Evolutionary conservation across 1,140 invertebrate genomes (phyloP).

Genomic region (Drosophila pectinifera): DNA sequence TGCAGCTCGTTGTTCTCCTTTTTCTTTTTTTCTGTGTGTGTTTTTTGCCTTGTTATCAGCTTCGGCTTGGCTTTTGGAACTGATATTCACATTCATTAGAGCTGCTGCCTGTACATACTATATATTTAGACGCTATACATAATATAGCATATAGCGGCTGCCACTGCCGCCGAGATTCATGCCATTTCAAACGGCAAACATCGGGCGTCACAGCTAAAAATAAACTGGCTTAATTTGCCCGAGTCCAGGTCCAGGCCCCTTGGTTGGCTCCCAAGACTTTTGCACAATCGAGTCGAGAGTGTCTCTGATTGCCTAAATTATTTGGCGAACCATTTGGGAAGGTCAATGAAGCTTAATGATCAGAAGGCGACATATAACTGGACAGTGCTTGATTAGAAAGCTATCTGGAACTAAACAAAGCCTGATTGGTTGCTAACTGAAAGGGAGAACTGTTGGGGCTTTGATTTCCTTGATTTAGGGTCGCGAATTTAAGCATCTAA

Average conservation of each 20-base stretch:
- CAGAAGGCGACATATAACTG: neutral
- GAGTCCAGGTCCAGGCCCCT: slow-evolving; percentile 7
- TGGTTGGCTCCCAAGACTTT: slow-evolving; percentile 24
- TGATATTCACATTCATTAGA: slow-evolving; percentile 77
- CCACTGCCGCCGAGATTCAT: slow-evolving; percentile 37
- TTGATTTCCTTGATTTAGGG: neutral
- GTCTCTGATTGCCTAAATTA: slow-evolving; percentile 49
- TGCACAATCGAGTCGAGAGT: slow-evolving; percentile 22
- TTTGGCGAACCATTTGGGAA: slow-evolving; percentile 23
- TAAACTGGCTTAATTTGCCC: slow-evolving; percentile 52
- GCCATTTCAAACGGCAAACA: slow-evolving; percentile 44
- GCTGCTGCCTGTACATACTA: slow-evolving; percentile 20
- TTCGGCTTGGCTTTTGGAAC: slow-evolving; percentile 59
- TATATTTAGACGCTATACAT: slow-evolving; percentile 37
- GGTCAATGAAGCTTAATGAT: slow-evolving; percentile 31
- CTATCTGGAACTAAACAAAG: neutral
- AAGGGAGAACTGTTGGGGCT: no score
- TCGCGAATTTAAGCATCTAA: neutral
- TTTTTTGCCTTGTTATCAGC: slow-evolving; percentile 71
- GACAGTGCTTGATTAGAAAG: neutral
- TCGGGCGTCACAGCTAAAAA: slow-evolving; percentile 72
- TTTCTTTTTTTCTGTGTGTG: no score
- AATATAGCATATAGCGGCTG: slow-evolving; percentile 9
- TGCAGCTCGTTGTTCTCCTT: slow-evolving; percentile 54
- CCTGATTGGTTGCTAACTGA: neutral